phyloP scores from a whole-genome alignment of 2,888 invertebrate genomes.

The Camponotus fellah region DNA sequence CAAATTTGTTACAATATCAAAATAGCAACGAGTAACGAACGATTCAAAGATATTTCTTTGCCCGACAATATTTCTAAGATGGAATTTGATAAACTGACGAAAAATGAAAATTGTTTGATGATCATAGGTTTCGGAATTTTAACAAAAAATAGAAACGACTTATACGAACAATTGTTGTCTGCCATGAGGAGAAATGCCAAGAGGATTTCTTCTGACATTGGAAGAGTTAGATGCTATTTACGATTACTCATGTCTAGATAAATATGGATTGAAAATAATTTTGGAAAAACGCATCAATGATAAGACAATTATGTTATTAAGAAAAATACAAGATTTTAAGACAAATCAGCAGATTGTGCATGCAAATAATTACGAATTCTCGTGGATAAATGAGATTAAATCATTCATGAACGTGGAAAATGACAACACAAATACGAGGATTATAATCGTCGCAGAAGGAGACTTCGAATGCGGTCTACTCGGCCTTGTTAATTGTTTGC shows the following conservation, averaged over 20 bases:
- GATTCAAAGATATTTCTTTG: slow-evolving; percentile 86
- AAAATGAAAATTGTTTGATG: slow-evolving; percentile 87
- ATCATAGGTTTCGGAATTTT: slow-evolving; percentile 87
- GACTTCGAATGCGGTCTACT: too few relatives aligned
- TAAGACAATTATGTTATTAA: slow-evolving; percentile 69
- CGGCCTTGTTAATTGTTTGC: too few relatives aligned
- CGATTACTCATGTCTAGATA: slow-evolving; percentile 24
- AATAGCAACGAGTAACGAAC: slow-evolving; percentile 84
- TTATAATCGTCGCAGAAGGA: too few relatives aligned
- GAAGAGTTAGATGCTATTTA: slow-evolving; percentile 60
- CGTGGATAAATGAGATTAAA: too few relatives aligned
- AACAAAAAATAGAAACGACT: slow-evolving; percentile 72
- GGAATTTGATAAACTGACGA: slow-evolving; percentile 87
- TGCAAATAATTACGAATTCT: slow-evolving; percentile 78
- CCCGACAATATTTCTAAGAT: slow-evolving; percentile 85
- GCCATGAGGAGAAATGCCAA: slow-evolving; percentile 68
- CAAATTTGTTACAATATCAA: slow-evolving; percentile 90
- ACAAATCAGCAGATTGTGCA: slow-evolving; percentile 73
- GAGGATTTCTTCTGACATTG: slow-evolving; percentile 78
- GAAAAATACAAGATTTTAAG: slow-evolving; percentile 72
- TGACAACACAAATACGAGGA: too few relatives aligned
- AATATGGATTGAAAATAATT: slow-evolving; percentile 68
- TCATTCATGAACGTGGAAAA: too few relatives aligned
- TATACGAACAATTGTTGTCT: slow-evolving; percentile 47
- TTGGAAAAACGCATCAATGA: slow-evolving; percentile 73